These are phyloP conservation scores for Epistrophe eligans DNA, from an alignment of 2,888 invertebrate genomes.

Conservation along the genomic window DNA sequence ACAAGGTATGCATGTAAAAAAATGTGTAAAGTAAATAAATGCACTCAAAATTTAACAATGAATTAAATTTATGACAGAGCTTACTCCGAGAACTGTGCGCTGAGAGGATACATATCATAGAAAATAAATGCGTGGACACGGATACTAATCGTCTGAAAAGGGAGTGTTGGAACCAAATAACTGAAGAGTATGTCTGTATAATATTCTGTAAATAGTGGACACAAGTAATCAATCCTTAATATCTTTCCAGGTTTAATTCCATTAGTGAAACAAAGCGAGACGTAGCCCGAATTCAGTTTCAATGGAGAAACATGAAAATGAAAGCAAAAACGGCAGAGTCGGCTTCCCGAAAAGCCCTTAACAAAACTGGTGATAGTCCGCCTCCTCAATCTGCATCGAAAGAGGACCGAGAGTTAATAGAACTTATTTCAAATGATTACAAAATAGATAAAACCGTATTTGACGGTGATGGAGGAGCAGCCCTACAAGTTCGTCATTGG, in stretches of 20 bases:
- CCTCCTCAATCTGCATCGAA: not conserved
- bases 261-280: constrained; percentile 2
- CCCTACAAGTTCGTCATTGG: not conserved
- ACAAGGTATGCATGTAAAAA: not conserved
- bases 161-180: not conserved
- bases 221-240: not conserved
- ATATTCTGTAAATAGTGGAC: not conserved
- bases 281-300: not conserved
- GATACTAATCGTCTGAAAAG: not conserved
- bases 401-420: not conserved
- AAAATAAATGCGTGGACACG: constrained; percentile 7
- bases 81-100: constrained; percentile 3
- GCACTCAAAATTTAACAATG: not conserved
- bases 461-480: not conserved
- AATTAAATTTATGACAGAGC: not conserved
- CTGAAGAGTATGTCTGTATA: not conserved
- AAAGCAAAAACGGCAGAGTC: not conserved
- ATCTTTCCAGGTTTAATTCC: not conserved
- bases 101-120: not conserved
- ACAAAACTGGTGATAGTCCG: not conserved
- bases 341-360: not conserved
- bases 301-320: constrained; percentile 12
- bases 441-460: not conserved
- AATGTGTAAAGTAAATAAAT: not conserved
- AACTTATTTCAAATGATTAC: not conserved